Evolutionary conservation across 2,797 vertebrate species (phyloP).

Genomic region (Alectoris magna): DNA sequence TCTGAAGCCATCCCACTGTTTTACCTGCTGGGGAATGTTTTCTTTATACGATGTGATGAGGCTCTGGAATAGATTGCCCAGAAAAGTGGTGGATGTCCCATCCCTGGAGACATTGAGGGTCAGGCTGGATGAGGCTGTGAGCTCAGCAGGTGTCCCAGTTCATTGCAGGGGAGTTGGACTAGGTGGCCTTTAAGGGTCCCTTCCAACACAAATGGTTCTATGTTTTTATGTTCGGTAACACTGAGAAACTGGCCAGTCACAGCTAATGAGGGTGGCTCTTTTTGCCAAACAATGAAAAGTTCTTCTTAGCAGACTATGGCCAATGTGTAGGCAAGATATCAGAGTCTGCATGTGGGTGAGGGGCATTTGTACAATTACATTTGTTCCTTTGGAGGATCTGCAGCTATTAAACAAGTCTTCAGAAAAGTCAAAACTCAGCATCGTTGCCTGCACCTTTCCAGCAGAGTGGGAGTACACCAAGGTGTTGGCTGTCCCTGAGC

Average conservation of each 20-base stretch:
- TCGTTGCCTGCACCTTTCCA: background rate
- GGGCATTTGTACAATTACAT: background rate
- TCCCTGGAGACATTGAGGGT: too few species aligned
- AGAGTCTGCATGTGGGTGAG: background rate
- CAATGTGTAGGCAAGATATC: background rate
- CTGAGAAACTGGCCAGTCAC: background rate
- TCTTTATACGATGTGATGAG: background rate
- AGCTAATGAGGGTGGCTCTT: background rate
- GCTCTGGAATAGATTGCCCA: too few species aligned
- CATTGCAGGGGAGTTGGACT: too few species aligned
- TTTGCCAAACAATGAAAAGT: background rate
- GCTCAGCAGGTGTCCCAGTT: too few species aligned
- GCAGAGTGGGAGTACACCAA: background rate
- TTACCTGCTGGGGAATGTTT: background rate
- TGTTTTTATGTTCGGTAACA: background rate
- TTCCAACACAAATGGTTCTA: too few species aligned
- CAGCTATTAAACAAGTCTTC: background rate
- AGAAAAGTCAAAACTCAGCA: background rate
- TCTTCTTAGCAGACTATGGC: background rate
- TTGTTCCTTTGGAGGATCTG: background rate
- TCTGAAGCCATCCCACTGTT: background rate
- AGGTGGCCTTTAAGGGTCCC: too few species aligned
- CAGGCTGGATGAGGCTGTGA: too few species aligned
- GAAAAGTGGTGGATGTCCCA: too few species aligned
- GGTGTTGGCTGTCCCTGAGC: background rate